Base-by-base conservation (phyloP, 1,140 invertebrate genomes). In the Lepidurus couesii region DNA sequence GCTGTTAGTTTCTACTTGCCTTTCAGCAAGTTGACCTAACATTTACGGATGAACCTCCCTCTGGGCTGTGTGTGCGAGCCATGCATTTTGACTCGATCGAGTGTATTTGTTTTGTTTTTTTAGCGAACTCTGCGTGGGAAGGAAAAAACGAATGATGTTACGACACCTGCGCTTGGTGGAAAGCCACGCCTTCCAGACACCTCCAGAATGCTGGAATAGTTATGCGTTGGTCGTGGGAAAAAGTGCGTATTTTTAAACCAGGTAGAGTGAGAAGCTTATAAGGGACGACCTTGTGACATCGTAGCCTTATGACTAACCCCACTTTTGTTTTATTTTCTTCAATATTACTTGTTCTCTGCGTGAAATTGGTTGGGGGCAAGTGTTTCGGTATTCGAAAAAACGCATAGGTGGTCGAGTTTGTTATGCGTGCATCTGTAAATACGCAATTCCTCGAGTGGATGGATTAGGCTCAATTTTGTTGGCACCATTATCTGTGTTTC, bases 161-260 rank as follows among this genome's bases (percentile, higher is more conserved):
- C 53, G 21, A 65, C 53, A 7, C n/a, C 53, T 65, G 53, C 16
- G 16, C 21, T 21, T 65, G 21, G 53, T 21, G 16, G 53, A 65
- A 21, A 4, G 16, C 16, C 16, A 7, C 21, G 53, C 53, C 53
- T 65, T 13, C 53, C 9, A 9, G 21, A 21, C 21, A 16, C 1
- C 53, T 21, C 13, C 53, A 65, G 16, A 13, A 16, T 65, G 53
- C 53, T 65, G 53, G 53, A 65, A 65, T 21, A 13, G 21, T 65
- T 65, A 16, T 21, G 53, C 53, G 45, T 65, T 65, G 16, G 53
- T 65, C 16, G 53, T 13, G 53, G n/a, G 53, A 65, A 21, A 65
- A 65, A 65, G 53, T 65, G 53, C 53, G 53, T 65, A 65, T 65
- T 65, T 65, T 65, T 65, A n/a, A 65, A n/a, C 21, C 53, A 65